These are phyloP conservation scores for Hipparchia sbordonii DNA, from an alignment of 2,888 invertebrate genomes.

Conservation along the genomic window DNA sequence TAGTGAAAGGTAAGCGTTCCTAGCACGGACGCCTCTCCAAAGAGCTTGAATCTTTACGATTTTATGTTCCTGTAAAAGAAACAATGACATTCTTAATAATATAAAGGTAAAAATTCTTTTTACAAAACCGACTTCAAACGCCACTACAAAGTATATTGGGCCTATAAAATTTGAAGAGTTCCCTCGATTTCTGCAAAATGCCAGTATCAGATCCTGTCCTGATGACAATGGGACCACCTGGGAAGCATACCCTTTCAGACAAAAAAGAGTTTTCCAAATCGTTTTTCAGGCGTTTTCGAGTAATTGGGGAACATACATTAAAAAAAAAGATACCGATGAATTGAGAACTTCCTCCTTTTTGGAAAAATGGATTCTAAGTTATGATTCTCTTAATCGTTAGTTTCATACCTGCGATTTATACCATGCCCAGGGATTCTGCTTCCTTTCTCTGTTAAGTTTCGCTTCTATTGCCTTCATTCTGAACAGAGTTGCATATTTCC, in stretches of 20 bases:
- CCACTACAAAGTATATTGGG: too few species aligned
- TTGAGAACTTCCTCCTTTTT: too few species aligned
- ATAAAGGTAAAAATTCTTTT: background rate
- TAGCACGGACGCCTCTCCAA: slow-evolving; percentile 85
- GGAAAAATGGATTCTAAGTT: background rate
- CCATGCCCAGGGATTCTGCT: slow-evolving; percentile 72
- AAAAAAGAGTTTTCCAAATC: too few species aligned
- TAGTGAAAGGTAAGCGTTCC: slow-evolving; percentile 84
- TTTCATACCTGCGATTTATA: slow-evolving; percentile 76
- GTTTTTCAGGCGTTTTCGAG: too few species aligned
- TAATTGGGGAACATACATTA: too few species aligned
- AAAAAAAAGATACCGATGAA: too few species aligned
- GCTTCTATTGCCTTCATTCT: slow-evolving; percentile 71
- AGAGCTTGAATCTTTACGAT: slow-evolving; percentile 86
- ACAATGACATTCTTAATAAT: background rate
- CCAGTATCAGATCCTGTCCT: too few species aligned
- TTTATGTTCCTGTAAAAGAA: slow-evolving; percentile 72
- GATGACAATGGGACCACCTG: too few species aligned
- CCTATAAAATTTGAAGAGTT: too few species aligned
- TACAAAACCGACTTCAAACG: background rate
- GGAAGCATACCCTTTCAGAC: too few species aligned
- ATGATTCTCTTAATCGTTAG: background rate
- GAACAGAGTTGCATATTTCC: slow-evolving; percentile 68
- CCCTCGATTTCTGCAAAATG: too few species aligned
- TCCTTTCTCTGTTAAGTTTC: slow-evolving; percentile 63